phyloP scores from a whole-genome alignment of 2,888 invertebrate species.

The Acleris emargana region DNA sequence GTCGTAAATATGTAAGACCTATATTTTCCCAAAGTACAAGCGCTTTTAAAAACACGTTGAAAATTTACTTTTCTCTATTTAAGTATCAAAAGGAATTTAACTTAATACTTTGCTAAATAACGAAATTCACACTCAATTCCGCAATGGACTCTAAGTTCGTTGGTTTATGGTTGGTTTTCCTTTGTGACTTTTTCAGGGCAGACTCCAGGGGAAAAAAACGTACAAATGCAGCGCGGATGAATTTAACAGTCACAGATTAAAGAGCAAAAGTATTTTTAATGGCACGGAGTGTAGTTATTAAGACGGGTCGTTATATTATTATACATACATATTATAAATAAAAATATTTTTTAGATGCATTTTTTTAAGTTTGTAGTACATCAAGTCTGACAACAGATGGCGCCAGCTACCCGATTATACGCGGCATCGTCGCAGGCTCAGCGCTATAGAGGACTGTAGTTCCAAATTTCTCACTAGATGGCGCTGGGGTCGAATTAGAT shows the following conservation, averaged over 20 bases:
- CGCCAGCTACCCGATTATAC: too few species aligned
- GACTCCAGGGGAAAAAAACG: slow-evolving; percentile 28
- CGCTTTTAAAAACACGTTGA: slow-evolving; percentile 28
- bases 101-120: slow-evolving; percentile 32
- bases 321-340: too few species aligned
- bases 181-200: slow-evolving; percentile 16
- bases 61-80: slow-evolving; percentile 19
- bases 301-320: too few species aligned
- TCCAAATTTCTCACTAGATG: too few species aligned
- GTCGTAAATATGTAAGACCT: slow-evolving; percentile 1
- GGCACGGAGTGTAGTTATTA: too few species aligned
- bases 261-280: neutral
- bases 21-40: slow-evolving; percentile 1
- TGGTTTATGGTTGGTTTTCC: slow-evolving; percentile 4
- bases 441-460: too few species aligned
- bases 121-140: neutral
- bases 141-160: neutral
- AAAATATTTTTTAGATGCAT: too few species aligned
- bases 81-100: slow-evolving; percentile 31
- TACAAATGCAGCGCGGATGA: slow-evolving; percentile 27
- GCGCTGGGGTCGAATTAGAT: too few species aligned
- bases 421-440: too few species aligned
- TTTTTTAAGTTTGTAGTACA: too few species aligned
- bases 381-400: too few species aligned
- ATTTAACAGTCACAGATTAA: slow-evolving; percentile 25